Base-by-base conservation (phyloP, 2,888 invertebrate genomes). In the Folsomia manolachei region DNA sequence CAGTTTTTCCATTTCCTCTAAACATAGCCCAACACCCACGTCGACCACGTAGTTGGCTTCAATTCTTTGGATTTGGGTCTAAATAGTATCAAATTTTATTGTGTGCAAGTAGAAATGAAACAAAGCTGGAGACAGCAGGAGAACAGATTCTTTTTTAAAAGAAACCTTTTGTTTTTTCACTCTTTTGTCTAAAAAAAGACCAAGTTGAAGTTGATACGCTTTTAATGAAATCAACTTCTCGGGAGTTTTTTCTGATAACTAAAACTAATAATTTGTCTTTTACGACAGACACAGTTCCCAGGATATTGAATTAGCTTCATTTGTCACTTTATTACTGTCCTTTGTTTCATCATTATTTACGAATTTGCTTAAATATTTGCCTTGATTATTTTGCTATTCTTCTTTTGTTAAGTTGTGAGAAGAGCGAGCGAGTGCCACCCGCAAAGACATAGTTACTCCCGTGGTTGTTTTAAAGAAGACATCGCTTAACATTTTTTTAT, bases 11-110 rank as follows among this genome's bases (percentile, higher is more conserved):
- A n/a, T n/a, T n/a, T n/a, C n/a, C n/a, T n/a, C n/a, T n/a, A n/a
- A n/a, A n/a, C n/a, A n/a, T n/a, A n/a, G n/a, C 39, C 27, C 60
- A 66, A 66, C 66, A 66, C 73, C 73, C 73, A 70, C 70, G 70
- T 62, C 26, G 70, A 65, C 63, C n/a, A n/a, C n/a, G n/a, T n/a
- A n/a, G 39, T 39, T 39, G 39, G 14, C 27, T 39, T 39, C 26
- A 52, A 24, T 27, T 19, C 27, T 62, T 23, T 71, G 52, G 25
- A n/a, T 9, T 39, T n/a, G n/a, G n/a, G 39, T 39, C 39, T 39
- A 14, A 39, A 39, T 4, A 39, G 14, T 9, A 39, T 39, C n/a
- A n/a, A n/a, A n/a, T n/a, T n/a, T n/a, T n/a, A n/a, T n/a, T n/a
- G n/a, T n/a, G n/a, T n/a, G n/a, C n/a, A n/a, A n/a, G n/a, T 9